A percentile compares a stretch with the other conserved stretches of the same genome.
phyloP scores from a whole-genome alignment of 2,113 vertebrate species.

The Osmerus mordax region DNA sequence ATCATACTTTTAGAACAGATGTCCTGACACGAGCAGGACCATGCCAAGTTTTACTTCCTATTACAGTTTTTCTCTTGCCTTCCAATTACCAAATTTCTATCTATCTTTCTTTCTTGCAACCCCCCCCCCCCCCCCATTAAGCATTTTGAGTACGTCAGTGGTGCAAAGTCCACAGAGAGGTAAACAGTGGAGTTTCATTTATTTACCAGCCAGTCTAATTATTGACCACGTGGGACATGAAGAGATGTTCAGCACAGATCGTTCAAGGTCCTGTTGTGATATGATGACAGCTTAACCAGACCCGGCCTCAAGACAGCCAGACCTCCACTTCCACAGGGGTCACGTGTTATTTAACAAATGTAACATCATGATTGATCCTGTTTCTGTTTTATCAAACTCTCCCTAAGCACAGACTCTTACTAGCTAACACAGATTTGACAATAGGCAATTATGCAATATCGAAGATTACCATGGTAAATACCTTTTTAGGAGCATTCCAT shows the following conservation, averaged over 20 bases:
- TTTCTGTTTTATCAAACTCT: not conserved
- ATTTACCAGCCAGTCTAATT: conserved; percentile 68
- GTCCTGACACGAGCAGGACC: not conserved
- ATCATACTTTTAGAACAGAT: not conserved
- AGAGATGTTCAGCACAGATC: conserved; percentile 14
- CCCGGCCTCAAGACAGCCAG: not conserved
- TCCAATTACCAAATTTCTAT: not conserved
- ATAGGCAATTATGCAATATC: too few species aligned
- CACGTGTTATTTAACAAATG: not conserved
- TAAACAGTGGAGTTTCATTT: conserved; percentile 45
- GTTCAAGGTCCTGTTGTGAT: conserved; percentile 32
- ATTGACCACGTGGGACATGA: conserved; percentile 59
- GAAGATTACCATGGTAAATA: too few species aligned
- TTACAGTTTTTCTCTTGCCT: not conserved
- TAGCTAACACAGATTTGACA: too few species aligned
- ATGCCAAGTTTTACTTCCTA: not conserved
- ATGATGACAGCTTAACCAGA: conserved; percentile 7
- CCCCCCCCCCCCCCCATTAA: conserved; percentile 7
- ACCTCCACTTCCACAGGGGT: not conserved
- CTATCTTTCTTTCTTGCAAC: not conserved
- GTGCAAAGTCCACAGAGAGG: conserved; percentile 61
- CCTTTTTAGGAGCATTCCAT: too few species aligned
- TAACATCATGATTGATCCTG: not conserved
- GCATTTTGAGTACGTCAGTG: conserved; percentile 20
- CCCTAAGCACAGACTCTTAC: too few species aligned